Percentiles rank a stretch among this genome's conserved stretches.
phyloP scores from a whole-genome alignment of 1,140 invertebrate species.

The Parapsyche elsis region DNA sequence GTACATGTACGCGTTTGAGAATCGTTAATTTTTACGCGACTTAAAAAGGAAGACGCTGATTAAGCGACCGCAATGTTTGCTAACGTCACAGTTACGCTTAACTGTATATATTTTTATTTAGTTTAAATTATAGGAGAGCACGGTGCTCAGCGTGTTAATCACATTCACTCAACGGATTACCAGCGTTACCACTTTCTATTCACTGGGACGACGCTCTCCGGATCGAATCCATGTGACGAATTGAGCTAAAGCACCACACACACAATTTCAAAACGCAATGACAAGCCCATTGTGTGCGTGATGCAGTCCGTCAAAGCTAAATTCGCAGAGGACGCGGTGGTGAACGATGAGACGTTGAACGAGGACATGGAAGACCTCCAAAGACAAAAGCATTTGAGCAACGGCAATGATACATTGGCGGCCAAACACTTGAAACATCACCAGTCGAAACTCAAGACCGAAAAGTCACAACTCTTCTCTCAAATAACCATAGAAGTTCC shows the following conservation, averaged over 20 bases:
- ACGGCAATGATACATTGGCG: not conserved
- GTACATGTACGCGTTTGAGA: too few relatives aligned
- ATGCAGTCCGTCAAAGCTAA: conserved; percentile 5
- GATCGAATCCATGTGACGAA: conserved; percentile 10
- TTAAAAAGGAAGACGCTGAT: not conserved
- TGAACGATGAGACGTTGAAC: not conserved
- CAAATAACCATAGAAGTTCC: conserved; percentile 42
- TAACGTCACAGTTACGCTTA: not conserved
- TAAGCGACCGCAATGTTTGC: not conserved
- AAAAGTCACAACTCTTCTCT: conserved; percentile 27
- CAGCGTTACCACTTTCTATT: conserved; percentile 43
- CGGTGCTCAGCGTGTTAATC: conserved; percentile 15
- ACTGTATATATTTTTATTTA: too few relatives aligned
- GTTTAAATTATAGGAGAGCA: too few relatives aligned
- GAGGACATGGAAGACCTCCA: not conserved
- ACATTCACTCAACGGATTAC: conserved; percentile 41
- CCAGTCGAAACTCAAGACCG: conserved; percentile 4
- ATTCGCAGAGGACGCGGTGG: not conserved
- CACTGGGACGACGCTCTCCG: not conserved
- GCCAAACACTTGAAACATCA: not conserved
- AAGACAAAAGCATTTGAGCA: conserved; percentile 12
- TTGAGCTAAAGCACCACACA: not conserved
- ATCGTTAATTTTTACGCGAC: not conserved
- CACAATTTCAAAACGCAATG: not conserved
- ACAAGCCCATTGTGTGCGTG: not conserved